phyloP scores from a whole-genome alignment of 2,113 vertebrate genomes.

The Cinclus cinclus region DNA sequence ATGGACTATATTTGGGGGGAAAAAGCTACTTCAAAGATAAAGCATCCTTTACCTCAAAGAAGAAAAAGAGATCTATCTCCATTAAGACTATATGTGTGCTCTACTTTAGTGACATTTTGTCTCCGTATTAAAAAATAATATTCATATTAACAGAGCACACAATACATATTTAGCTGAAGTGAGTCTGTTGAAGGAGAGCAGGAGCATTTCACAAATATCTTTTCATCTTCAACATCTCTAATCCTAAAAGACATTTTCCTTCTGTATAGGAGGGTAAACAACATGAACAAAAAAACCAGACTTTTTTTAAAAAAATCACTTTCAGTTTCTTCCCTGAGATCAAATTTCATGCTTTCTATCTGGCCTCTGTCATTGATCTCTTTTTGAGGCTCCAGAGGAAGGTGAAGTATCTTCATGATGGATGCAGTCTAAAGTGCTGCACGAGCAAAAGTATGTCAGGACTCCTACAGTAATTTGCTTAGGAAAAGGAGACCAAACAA shows the following conservation, averaged over 20 bases:
- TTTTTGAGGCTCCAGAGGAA: neutral
- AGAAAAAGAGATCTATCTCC: neutral
- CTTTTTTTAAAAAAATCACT: neutral
- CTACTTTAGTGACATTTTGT: constrained; percentile 44
- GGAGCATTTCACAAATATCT: constrained; percentile 12
- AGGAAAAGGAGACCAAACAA: neutral
- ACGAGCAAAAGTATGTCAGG: neutral
- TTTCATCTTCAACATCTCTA: constrained; percentile 23
- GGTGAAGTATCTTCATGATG: neutral
- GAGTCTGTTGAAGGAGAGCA: neutral
- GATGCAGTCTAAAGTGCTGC: neutral
- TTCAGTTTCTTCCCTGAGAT: neutral
- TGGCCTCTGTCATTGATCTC: neutral
- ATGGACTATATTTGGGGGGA: constrained; percentile 1
- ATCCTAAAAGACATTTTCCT: neutral
- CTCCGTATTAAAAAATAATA: neutral
- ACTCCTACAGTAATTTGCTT: neutral
- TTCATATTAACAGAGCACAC: constrained; percentile 15
- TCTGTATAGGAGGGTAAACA: constrained; percentile 1
- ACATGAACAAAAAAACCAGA: neutral
- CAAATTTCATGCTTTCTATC: neutral
- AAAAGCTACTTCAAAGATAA: constrained; percentile 53
- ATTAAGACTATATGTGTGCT: neutral
- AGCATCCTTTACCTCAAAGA: constrained; percentile 38
- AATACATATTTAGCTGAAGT: constrained; percentile 3